Evolutionary conservation across 2,797 vertebrate species (phyloP).

Genomic region (Periophthalmus magnuspinnatus): DNA sequence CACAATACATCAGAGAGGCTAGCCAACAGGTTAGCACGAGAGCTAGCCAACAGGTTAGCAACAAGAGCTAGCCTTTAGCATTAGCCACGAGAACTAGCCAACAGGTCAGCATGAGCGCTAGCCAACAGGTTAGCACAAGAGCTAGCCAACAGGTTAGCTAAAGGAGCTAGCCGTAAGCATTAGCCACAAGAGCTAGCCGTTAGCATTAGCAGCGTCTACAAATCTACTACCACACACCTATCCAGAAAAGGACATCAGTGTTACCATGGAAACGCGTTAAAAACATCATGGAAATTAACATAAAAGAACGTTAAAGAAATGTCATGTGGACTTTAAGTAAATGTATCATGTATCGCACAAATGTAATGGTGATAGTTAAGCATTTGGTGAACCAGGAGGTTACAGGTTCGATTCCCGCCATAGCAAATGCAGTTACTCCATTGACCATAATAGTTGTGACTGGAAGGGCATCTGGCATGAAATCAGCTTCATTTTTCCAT

Average conservation of each 20-base stretch:
- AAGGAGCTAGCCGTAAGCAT: neutral
- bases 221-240: conserved; percentile 72
- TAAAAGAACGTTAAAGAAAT: neutral
- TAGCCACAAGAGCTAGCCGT: neutral
- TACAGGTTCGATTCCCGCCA: neutral
- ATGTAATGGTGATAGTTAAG: too few relatives aligned
- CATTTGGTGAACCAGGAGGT: too few relatives aligned
- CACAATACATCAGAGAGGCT: conserved; percentile 61
- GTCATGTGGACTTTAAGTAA: neutral
- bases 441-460: neutral
- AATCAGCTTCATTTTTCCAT: too few relatives aligned
- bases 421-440: neutral
- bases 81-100: conserved; percentile 26
- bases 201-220: conserved; percentile 62
- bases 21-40: conserved; percentile 32
- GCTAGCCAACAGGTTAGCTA: conserved; percentile 36
- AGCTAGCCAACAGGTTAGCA: conserved; percentile 33
- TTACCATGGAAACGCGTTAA: conserved; percentile 30
- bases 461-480: too few relatives aligned
- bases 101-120: conserved; percentile 34
- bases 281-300: neutral
- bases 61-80: conserved; percentile 29
- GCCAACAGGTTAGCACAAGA: conserved; percentile 29
- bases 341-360: neutral
- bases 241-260: conserved; percentile 44